A percentile compares a stretch with the other conserved stretches of the same genome.
phyloP scores from a whole-genome alignment of 2,888 invertebrate species.

The Mythimna albipuncta region DNA sequence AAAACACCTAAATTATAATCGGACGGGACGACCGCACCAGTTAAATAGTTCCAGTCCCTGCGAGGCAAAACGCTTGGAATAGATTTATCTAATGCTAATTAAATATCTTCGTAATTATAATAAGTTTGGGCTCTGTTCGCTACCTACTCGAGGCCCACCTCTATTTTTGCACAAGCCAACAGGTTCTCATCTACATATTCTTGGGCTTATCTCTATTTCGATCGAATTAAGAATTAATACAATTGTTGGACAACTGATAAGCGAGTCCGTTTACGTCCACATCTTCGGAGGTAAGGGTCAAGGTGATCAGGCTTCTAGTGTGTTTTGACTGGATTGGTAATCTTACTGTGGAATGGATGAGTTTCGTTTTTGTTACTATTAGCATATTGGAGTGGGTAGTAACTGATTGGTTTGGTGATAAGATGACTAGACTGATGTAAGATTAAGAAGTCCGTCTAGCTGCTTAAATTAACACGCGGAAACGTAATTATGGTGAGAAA shows the following conservation, averaged over 20 bases:
- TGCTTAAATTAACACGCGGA: background rate
- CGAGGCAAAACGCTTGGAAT: too few species aligned
- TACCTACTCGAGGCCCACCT: slow-evolving; percentile 7
- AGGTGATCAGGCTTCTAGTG: slow-evolving; percentile 5
- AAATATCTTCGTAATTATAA: too few species aligned
- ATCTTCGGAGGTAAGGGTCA: slow-evolving; percentile 23
- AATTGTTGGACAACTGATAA: slow-evolving; percentile 34
- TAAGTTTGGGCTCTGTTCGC: background rate
- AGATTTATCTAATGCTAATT: too few species aligned
- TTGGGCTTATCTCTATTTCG: slow-evolving; percentile 16
- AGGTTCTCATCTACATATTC: slow-evolving; percentile 35
- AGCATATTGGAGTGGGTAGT: slow-evolving; percentile 7
- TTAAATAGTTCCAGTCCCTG: too few species aligned
- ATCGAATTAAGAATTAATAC: slow-evolving; percentile 35
- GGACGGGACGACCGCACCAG: too few species aligned
- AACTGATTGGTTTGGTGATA: slow-evolving; percentile 9
- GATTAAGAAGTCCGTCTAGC: background rate
- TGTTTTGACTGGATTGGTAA: slow-evolving; percentile 27
- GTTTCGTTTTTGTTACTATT: slow-evolving; percentile 26
- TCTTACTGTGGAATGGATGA: background rate
- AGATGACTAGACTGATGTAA: background rate
- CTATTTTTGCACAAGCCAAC: slow-evolving; percentile 24
- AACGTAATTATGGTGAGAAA: background rate
- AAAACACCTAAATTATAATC: too few species aligned
- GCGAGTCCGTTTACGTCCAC: slow-evolving; percentile 9